Percentiles rank a stretch among this genome's conserved stretches.
Conservation (phyloP, 2,797 vertebrate genomes). For the Echeneis naucrates region DNA sequence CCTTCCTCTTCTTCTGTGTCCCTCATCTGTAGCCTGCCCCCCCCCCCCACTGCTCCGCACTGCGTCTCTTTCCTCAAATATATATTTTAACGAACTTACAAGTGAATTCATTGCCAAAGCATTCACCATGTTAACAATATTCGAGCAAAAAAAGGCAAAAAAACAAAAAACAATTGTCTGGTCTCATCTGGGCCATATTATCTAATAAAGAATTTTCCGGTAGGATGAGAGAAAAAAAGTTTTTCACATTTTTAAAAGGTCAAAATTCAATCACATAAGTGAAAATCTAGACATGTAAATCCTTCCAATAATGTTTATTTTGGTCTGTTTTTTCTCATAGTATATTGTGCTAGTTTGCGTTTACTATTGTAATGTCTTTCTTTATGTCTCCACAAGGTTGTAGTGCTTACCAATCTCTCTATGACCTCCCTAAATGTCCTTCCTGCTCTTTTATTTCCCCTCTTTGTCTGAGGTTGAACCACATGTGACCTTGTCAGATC, state of each 20-base stretch:
- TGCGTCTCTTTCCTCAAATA: slow-evolving; percentile 7
- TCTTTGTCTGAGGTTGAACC: background rate
- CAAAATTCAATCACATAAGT: background rate
- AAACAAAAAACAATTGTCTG: no score
- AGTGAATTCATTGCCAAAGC: slow-evolving; percentile 1
- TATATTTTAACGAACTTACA: slow-evolving; percentile 20
- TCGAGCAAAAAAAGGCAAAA: background rate
- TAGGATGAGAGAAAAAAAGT: background rate
- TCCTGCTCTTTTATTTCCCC: background rate
- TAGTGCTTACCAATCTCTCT: slow-evolving; percentile 22
- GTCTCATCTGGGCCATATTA: background rate
- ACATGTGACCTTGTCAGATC: background rate
- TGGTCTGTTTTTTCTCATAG: no score
- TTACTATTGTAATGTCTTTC: slow-evolving; percentile 7
- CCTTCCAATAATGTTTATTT: no score
- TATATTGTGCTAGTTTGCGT: background rate
- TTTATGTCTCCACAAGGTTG: slow-evolving; percentile 37
- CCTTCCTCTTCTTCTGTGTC: slow-evolving; percentile 1
- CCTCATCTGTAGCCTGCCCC: background rate
- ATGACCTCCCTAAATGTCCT: slow-evolving; percentile 12
- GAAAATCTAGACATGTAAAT: background rate
- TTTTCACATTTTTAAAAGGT: background rate
- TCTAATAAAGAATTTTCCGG: background rate
- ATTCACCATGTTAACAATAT: background rate
- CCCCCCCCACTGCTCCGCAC: background rate